These are phyloP conservation scores for Oceanodroma tethys DNA, from an alignment of 2,113 vertebrate species.

Conservation along the genomic window DNA sequence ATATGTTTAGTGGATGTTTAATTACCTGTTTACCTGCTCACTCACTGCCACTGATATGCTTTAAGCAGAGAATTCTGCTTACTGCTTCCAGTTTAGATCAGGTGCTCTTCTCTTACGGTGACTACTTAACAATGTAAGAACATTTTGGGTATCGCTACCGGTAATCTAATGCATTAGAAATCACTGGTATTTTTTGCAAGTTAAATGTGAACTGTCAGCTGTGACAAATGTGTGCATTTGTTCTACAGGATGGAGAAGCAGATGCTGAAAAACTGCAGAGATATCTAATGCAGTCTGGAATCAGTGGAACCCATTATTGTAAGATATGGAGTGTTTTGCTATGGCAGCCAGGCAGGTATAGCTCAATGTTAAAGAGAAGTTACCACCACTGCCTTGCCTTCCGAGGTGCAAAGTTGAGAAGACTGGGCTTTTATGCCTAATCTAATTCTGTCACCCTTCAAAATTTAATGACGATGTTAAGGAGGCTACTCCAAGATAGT, in stretches of 20 bases:
- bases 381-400: background rate
- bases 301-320: constrained; percentile 82
- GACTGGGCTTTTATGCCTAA: background rate
- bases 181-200: background rate
- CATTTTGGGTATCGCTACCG: background rate
- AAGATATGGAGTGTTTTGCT: constrained; percentile 57
- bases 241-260: constrained; percentile 82
- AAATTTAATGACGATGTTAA: background rate
- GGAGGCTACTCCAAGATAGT: too few relatives aligned
- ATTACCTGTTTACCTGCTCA: background rate
- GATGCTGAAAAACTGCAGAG: constrained; percentile 87
- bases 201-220: background rate
- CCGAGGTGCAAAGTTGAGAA: background rate
- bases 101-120: background rate
- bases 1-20: background rate
- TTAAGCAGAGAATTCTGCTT: background rate
- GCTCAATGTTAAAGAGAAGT: background rate
- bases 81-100: background rate
- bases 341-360: background rate
- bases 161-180: background rate
- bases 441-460: background rate
- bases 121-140: background rate
- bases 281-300: constrained; percentile 84
- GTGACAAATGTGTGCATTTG: background rate
- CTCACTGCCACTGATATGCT: background rate